phyloP scores from a whole-genome alignment of 1,140 invertebrate genomes.

The Asbolus verrucosus region DNA sequence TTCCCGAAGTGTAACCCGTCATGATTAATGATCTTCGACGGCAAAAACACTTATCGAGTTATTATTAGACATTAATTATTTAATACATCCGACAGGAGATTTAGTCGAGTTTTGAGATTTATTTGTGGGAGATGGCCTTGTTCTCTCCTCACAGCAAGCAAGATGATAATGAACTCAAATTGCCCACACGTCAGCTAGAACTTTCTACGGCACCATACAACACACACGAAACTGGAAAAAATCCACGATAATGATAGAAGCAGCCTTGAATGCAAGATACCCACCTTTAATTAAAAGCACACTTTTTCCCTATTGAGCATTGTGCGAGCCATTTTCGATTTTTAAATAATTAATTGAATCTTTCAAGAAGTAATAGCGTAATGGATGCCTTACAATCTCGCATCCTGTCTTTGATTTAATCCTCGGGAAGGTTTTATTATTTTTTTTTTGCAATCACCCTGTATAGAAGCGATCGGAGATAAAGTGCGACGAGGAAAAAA shows the following conservation, averaged over 20 bases:
- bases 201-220: conserved; percentile 9
- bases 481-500: conserved; percentile 27
- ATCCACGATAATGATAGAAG: conserved; percentile 12
- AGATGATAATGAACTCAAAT: conserved; percentile 31
- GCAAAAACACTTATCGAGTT: too few species aligned
- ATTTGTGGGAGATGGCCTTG: conserved; percentile 6
- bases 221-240: not conserved
- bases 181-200: conserved; percentile 9
- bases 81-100: not conserved
- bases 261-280: conserved; percentile 30
- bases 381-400: conserved; percentile 32
- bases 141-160: conserved; percentile 4
- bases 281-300: conserved; percentile 27
- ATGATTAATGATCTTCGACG: too few species aligned
- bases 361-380: conserved; percentile 37
- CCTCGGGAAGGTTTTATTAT: not conserved
- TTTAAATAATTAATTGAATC: conserved; percentile 40
- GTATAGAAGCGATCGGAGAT: conserved; percentile 30
- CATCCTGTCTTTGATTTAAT: conserved; percentile 39
- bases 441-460: conserved; percentile 31
- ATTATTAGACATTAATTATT: not conserved
- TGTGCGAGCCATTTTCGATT: conserved; percentile 31
- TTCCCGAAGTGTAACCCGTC: too few species aligned
- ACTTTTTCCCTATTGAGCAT: conserved; percentile 28
- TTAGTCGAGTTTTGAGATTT: too few species aligned